These are phyloP conservation scores for Arrhopalites spinosus DNA, from an alignment of 2,888 invertebrate species.

Conservation along the genomic window DNA sequence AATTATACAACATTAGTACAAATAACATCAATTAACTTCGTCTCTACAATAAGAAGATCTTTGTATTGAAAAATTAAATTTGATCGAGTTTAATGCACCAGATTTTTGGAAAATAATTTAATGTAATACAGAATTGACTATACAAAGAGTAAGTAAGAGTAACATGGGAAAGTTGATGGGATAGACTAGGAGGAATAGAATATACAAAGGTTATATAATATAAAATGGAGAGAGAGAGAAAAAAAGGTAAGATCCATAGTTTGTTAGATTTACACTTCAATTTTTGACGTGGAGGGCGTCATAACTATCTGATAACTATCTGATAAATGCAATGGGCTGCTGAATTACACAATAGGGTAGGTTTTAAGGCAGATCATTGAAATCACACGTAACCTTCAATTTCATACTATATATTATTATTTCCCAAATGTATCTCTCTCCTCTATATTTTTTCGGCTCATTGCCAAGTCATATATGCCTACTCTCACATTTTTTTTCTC, in stretches of 20 bases:
- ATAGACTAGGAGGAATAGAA: no score
- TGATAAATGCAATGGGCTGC: constrained; percentile 31
- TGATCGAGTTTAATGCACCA: constrained; percentile 7
- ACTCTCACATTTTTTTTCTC: not conserved
- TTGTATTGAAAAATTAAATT: constrained; percentile 29
- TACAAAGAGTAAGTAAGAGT: no score
- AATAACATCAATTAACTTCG: no score
- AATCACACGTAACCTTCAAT: constrained; percentile 34
- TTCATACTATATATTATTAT: constrained; percentile 26
- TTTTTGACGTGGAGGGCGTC: constrained; percentile 35
- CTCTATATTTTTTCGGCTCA: constrained; percentile 7
- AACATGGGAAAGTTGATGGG: no score
- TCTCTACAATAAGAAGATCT: no score
- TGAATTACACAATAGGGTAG: constrained; percentile 34
- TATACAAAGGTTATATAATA: no score
- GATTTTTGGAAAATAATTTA: no score
- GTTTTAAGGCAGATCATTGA: constrained; percentile 35
- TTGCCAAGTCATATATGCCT: constrained; percentile 17
- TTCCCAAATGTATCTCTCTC: constrained; percentile 16
- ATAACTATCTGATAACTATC: constrained; percentile 35
- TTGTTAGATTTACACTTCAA: constrained; percentile 36
- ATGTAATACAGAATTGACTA: no score
- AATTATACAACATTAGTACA: no score
- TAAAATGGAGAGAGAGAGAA: not conserved
- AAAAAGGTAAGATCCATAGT: constrained; percentile 28